These are phyloP conservation scores for Myotis pilosus DNA, from an alignment of 2,797 vertebrate species.

Conservation along the genomic window DNA sequence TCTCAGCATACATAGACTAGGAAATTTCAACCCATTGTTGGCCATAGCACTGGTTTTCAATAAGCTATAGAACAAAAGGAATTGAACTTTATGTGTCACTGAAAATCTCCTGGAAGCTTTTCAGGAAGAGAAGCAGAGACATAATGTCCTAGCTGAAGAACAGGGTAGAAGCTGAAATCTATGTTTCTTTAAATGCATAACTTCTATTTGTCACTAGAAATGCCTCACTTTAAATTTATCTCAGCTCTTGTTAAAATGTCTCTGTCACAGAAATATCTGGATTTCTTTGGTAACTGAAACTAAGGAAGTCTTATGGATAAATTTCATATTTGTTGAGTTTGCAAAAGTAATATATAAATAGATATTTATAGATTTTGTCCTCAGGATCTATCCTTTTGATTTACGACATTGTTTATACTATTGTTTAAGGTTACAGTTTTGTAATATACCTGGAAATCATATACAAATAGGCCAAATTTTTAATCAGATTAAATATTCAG, in stretches of 20 bases:
- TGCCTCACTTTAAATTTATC: background rate
- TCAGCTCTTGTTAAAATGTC: background rate
- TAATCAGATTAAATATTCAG: constrained; percentile 81
- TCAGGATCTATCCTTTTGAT: constrained; percentile 77
- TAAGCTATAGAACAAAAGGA: constrained; percentile 49
- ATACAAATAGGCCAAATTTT: constrained; percentile 79
- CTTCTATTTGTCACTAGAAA: constrained; percentile 25
- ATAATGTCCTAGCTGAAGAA: constrained; percentile 37
- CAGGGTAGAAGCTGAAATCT: background rate
- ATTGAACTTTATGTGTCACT: constrained; percentile 29
- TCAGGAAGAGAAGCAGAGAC: constrained; percentile 31
- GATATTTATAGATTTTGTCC: constrained; percentile 65
- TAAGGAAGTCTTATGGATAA: constrained; percentile 12
- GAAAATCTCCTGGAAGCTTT: constrained; percentile 50
- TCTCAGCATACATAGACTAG: constrained; percentile 17
- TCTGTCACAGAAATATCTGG: background rate
- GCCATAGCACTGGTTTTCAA: background rate
- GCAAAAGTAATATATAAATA: constrained; percentile 40
- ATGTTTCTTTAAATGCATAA: background rate
- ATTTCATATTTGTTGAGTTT: constrained; percentile 12
- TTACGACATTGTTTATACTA: constrained; percentile 76
- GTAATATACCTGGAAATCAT: constrained; percentile 79
- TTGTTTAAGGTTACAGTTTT: constrained; percentile 79
- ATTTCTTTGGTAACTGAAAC: constrained; percentile 42
- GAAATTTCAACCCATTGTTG: constrained; percentile 24